Evolutionary conservation across 2,888 invertebrate genomes (phyloP).

Genomic region (Ganaspis brasiliensis): DNA sequence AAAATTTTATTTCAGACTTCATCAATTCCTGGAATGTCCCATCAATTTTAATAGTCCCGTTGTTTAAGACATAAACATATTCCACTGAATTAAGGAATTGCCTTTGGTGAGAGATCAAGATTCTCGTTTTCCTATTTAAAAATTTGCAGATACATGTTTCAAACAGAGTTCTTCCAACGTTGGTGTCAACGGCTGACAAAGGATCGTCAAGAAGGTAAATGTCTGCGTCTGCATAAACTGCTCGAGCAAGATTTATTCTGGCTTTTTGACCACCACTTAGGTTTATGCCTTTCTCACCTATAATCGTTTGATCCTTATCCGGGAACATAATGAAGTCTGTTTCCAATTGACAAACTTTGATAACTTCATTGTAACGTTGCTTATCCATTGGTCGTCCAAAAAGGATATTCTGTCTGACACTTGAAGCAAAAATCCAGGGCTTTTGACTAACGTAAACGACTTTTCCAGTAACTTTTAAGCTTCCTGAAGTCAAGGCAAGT

Average conservation of each 20-base stretch:
- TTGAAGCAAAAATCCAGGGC: no score
- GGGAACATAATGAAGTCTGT: conserved; percentile 88
- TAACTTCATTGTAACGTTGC: conserved; percentile 80
- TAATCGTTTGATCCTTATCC: conserved; percentile 87
- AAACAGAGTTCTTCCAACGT: conserved; percentile 87
- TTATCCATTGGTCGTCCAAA: conserved; percentile 76
- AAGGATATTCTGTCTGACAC: conserved; percentile 85
- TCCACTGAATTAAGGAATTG: conserved; percentile 89
- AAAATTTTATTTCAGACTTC: conserved; percentile 84
- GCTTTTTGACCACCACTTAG: no score
- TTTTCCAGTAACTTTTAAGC: conserved; percentile 79
- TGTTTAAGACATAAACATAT: conserved; percentile 81
- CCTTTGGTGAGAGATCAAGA: conserved; percentile 83
- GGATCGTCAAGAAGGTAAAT: no score
- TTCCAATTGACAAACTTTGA: no score
- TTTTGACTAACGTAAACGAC: conserved; percentile 92
- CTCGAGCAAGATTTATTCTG: no score
- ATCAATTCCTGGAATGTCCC: conserved; percentile 84
- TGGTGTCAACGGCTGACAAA: conserved; percentile 88
- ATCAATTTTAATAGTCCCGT: conserved; percentile 83
- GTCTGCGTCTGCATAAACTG: no score
- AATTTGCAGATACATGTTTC: conserved; percentile 51
- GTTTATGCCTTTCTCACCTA: no score
- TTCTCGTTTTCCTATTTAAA: conserved; percentile 50
- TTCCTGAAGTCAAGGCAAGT: conserved; percentile 85